These are phyloP conservation scores for Chrysotoxum bicinctum DNA, from an alignment of 2,888 invertebrate genomes.

Conservation along the genomic window DNA sequence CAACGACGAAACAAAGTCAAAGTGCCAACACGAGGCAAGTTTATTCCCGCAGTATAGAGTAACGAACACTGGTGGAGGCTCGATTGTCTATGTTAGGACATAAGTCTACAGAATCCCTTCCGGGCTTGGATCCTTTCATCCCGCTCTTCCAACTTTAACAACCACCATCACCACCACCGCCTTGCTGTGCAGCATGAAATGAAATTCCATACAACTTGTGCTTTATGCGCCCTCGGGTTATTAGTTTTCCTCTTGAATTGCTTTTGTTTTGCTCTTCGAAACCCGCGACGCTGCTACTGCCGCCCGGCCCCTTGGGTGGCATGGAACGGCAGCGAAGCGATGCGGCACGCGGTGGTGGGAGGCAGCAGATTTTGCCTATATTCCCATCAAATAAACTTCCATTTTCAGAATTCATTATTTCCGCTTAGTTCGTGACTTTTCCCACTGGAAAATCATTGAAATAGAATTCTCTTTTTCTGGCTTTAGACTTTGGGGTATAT, in stretches of 20 bases:
- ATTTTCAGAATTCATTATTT: conserved; percentile 73
- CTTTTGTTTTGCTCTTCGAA: conserved; percentile 58
- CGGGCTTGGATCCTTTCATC: conserved; percentile 32
- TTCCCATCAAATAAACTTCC: conserved; percentile 72
- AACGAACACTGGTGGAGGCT: not conserved
- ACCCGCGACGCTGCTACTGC: not conserved
- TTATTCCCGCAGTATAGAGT: not conserved
- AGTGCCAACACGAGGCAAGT: conserved; percentile 41
- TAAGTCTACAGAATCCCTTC: conserved; percentile 48
- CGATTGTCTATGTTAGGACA: conserved; percentile 23
- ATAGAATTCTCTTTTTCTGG: conserved; percentile 38
- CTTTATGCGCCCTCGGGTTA: conserved; percentile 70
- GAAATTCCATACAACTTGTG: conserved; percentile 67
- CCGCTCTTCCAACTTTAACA: not conserved
- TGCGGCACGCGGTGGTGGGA: conserved; percentile 2
- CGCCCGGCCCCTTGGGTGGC: not conserved
- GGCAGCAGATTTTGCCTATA: conserved; percentile 47
- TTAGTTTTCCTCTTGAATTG: conserved; percentile 71
- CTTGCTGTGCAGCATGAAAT: conserved; percentile 37
- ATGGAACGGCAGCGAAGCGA: not conserved
- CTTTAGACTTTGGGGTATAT: not conserved
- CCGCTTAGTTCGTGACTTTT: conserved; percentile 72
- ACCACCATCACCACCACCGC: not conserved
- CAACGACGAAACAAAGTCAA: conserved; percentile 39
- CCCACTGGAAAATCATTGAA: conserved; percentile 70